phyloP scores from a whole-genome alignment of 2,113 vertebrate genomes.

The Cyanocitta stelleri region DNA sequence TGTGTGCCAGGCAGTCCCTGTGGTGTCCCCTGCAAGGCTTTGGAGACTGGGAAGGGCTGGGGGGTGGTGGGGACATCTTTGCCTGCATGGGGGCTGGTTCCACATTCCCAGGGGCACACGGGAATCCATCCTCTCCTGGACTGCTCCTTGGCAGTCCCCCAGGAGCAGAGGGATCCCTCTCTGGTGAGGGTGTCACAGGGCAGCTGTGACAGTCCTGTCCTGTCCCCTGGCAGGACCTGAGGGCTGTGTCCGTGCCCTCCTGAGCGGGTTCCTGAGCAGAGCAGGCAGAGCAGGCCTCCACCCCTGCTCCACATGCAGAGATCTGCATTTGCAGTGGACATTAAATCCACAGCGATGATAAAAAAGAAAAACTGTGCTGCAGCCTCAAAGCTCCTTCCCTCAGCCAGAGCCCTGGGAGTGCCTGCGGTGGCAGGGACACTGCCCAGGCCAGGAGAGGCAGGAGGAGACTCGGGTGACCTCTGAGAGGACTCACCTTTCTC shows the following conservation, averaged over 20 bases:
- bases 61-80: neutral
- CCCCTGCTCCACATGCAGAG: neutral
- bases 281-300: neutral
- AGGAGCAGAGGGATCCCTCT: neutral
- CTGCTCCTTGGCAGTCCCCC: neutral
- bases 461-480: neutral
- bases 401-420: neutral
- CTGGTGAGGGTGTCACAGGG: neutral
- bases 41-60: neutral
- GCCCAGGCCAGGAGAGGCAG: neutral
- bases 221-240: neutral
- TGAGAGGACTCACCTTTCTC: neutral
- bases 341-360: neutral
- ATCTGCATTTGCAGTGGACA: slow-evolving; percentile 7
- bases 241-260: neutral
- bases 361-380: neutral
- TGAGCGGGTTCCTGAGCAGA: neutral
- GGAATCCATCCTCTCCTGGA: neutral
- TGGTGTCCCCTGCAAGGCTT: neutral
- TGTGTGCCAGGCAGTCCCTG: neutral
- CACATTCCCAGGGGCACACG: neutral
- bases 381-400: neutral
- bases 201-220: neutral
- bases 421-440: neutral
- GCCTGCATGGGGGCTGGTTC: neutral